Evolutionary conservation across 2,888 invertebrate species (phyloP).

Genomic region (Eledone cirrhosa): DNA sequence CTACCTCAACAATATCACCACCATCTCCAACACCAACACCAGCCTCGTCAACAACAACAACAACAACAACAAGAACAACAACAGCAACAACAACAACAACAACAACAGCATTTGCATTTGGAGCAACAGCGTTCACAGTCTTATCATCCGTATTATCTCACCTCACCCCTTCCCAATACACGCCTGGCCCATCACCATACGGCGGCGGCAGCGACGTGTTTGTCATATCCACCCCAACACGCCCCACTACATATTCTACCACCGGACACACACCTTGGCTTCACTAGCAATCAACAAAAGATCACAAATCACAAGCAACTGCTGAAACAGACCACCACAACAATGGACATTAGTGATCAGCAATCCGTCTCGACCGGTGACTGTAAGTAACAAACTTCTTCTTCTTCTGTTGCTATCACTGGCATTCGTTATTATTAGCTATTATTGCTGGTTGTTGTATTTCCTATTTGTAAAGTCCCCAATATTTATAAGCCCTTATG

Average conservation of each 20-base stretch:
- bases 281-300: background rate
- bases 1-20: background rate
- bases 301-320: background rate
- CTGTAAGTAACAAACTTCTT: background rate
- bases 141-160: background rate
- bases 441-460: no score
- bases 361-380: background rate
- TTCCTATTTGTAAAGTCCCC: no score
- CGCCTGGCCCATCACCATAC: background rate
- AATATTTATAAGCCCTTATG: no score
- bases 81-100: background rate
- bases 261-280: background rate
- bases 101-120: background rate
- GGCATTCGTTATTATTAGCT: no score
- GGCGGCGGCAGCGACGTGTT: background rate
- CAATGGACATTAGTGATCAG: conserved; percentile 19
- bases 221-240: background rate
- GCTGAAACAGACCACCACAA: background rate
- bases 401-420: no score
- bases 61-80: background rate
- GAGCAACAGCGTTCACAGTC: no score
- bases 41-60: background rate
- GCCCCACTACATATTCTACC: background rate
- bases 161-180: background rate
- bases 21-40: background rate